phyloP scores from a whole-genome alignment of 2,888 invertebrate species.

The Zele albiditarsus region DNA sequence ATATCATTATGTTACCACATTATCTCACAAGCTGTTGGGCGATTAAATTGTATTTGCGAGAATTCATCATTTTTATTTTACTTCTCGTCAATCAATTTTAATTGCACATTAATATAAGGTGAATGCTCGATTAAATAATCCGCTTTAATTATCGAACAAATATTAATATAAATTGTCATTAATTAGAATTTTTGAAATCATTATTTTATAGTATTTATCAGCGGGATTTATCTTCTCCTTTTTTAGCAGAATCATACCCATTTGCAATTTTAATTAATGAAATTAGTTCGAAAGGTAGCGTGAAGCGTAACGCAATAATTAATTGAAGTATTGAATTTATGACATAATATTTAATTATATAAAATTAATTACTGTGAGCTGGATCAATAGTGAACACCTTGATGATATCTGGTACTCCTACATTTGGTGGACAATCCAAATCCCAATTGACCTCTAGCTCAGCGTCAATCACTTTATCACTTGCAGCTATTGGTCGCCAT shows the following conservation, averaged over 20 bases:
- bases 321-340: background rate
- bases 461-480: conserved; percentile 68
- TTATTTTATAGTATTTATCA: background rate
- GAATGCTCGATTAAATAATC: background rate
- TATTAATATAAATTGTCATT: background rate
- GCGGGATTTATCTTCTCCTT: background rate
- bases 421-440: conserved; percentile 67
- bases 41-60: background rate
- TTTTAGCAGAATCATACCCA: too few relatives aligned
- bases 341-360: conserved; percentile 4
- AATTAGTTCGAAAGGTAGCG: background rate
- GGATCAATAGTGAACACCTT: conserved; percentile 68
- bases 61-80: background rate
- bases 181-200: background rate
- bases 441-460: conserved; percentile 76
- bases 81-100: background rate
- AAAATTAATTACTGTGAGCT: conserved; percentile 55
- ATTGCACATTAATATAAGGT: background rate
- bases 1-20: conserved; percentile 40
- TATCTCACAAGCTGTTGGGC: background rate
- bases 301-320: background rate
- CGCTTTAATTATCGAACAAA: background rate
- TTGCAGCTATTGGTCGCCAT: conserved; percentile 65
- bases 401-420: conserved; percentile 65
- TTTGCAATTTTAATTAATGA: too few relatives aligned